Evolutionary conservation across 53 echinoderm and acorn worm species (phyloP).

Genomic region (Apostichopus leukothele): DNA sequence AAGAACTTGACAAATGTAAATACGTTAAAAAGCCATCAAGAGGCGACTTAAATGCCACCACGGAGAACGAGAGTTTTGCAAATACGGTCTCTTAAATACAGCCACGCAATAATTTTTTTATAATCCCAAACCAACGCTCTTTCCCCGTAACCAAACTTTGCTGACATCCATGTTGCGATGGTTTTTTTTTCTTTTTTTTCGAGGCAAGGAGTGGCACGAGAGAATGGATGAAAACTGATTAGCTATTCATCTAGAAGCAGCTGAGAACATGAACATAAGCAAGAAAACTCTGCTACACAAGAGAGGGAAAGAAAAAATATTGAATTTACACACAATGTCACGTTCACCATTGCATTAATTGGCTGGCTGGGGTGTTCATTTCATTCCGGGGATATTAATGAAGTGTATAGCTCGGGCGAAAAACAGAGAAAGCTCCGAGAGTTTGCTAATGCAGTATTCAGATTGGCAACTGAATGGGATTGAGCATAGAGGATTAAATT

Average conservation of each 20-base stretch:
- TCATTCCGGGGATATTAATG: slow-evolving; percentile 43
- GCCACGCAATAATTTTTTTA: no score
- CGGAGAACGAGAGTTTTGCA: not conserved
- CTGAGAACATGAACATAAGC: slow-evolving; percentile 43
- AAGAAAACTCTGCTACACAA: slow-evolving; percentile 17
- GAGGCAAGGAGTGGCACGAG: slow-evolving; percentile 10
- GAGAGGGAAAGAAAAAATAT: slow-evolving; percentile 22
- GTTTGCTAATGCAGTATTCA: slow-evolving; percentile 41
- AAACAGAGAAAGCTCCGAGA: not conserved
- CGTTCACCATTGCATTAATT: slow-evolving; percentile 44
- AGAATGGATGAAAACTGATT: slow-evolving; percentile 35
- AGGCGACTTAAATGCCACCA: not conserved
- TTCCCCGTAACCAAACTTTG: not conserved
- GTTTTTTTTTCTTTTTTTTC: not conserved
- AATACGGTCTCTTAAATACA: not conserved
- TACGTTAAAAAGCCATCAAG: not conserved
- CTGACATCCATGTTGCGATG: slow-evolving; percentile 4
- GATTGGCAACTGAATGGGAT: slow-evolving; percentile 41
- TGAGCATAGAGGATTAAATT: slow-evolving; percentile 37
- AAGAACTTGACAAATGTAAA: not conserved
- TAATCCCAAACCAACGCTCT: not conserved
- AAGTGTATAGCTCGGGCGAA: slow-evolving; percentile 35
- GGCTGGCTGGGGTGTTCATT: slow-evolving; percentile 36
- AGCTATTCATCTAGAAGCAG: slow-evolving; percentile 30
- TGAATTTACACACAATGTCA: slow-evolving; percentile 48